These are phyloP conservation scores for Drosophila anomalipes DNA, from an alignment of 2,888 invertebrate genomes.

Conservation along the genomic window DNA sequence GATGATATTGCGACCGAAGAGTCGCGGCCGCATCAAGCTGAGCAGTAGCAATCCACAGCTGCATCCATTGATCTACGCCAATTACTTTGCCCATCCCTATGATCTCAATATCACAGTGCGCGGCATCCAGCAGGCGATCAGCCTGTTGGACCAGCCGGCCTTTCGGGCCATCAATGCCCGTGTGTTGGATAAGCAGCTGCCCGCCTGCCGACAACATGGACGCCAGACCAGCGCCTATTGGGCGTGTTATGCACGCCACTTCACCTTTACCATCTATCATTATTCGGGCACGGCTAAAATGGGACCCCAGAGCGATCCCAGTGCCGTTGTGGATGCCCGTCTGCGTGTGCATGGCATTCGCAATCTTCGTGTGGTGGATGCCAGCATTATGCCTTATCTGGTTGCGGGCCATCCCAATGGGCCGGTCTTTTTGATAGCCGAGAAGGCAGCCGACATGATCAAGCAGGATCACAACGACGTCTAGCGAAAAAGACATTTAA, in stretches of 20 bases:
- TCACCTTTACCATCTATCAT: conserved; percentile 89
- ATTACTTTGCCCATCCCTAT: conserved; percentile 88
- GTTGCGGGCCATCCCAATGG: conserved; percentile 87
- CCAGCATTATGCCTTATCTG: conserved; percentile 86
- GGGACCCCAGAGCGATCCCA: conserved; percentile 87
- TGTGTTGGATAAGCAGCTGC: conserved; percentile 86
- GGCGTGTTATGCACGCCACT: conserved; percentile 88
- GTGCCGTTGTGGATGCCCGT: conserved; percentile 88
- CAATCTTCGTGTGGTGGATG: conserved; percentile 86
- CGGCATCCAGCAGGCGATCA: conserved; percentile 87
- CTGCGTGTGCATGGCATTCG: conserved; percentile 86
- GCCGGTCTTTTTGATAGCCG: conserved; percentile 87
- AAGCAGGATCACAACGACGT: conserved; percentile 85
- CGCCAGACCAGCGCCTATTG: conserved; percentile 88
- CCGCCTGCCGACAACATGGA: conserved; percentile 86
- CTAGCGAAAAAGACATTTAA: background rate
- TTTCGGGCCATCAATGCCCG: conserved; percentile 86
- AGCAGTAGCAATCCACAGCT: conserved; percentile 88
- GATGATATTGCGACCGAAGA: conserved; percentile 89
- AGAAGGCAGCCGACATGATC: conserved; percentile 87
- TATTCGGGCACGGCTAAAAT: conserved; percentile 88
- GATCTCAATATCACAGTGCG: conserved; percentile 88
- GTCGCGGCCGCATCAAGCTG: conserved; percentile 88
- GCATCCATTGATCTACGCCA: conserved; percentile 89
- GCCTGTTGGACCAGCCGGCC: conserved; percentile 85